Evolutionary conservation across 1,140 invertebrate genomes (phyloP).

Genomic region (Copidosoma floridanum): DNA sequence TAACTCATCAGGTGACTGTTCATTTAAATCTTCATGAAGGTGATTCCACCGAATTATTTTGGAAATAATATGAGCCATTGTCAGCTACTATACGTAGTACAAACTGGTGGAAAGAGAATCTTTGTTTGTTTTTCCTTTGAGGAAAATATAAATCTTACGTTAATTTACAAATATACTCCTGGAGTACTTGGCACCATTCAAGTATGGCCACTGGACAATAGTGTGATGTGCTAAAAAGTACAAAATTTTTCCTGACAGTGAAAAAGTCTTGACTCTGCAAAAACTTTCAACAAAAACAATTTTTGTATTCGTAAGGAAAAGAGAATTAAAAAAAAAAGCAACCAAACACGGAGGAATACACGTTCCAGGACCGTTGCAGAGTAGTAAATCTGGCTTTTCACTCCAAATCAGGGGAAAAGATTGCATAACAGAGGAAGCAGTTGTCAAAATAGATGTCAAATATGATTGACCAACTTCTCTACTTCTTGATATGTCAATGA

Average conservation of each 20-base stretch:
- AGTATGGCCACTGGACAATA: constrained; percentile 85
- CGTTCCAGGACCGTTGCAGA: constrained; percentile 95
- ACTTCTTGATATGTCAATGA: constrained; percentile 75
- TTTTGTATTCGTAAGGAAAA: constrained; percentile 66
- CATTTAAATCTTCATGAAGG: constrained; percentile 34
- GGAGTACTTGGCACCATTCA: constrained; percentile 39
- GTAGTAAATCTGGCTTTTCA: constrained; percentile 72
- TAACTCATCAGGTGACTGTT: constrained; percentile 40
- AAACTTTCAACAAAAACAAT: constrained; percentile 94
- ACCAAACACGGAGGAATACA: constrained; percentile 85
- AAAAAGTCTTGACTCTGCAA: constrained; percentile 86
- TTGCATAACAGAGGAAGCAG: constrained; percentile 67
- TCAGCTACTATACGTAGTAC: constrained; percentile 1
- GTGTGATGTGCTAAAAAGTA: constrained; percentile 80
- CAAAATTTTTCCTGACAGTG: constrained; percentile 84
- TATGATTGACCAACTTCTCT: constrained; percentile 87
- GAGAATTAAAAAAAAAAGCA: constrained; percentile 66
- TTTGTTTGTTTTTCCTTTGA: too few relatives aligned
- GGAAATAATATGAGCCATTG: not conserved
- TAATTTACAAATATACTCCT: constrained; percentile 33
- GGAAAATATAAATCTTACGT: too few relatives aligned
- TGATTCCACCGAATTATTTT: constrained; percentile 36
- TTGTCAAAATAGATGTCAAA: constrained; percentile 75
- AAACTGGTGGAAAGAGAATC: not conserved
- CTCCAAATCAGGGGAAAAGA: constrained; percentile 70